These are phyloP conservation scores for Malacosoma neustria DNA, from an alignment of 2,888 invertebrate genomes.

Conservation along the genomic window DNA sequence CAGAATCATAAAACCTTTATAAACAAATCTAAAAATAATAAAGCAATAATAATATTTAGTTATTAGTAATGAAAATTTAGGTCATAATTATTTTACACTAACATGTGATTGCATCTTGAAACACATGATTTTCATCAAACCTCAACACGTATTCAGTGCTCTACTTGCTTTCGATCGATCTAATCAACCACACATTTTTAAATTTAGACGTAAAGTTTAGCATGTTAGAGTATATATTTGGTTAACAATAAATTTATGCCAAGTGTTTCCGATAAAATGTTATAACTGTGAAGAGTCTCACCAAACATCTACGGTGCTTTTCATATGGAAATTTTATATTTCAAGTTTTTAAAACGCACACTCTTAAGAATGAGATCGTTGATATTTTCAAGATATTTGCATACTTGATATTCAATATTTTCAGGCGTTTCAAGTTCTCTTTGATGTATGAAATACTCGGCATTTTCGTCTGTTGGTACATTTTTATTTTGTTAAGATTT, in stretches of 20 bases:
- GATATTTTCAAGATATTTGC: background rate
- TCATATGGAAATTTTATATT: constrained; percentile 22
- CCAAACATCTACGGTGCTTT: constrained; percentile 28
- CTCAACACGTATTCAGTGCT: constrained; percentile 26
- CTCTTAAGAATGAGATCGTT: background rate
- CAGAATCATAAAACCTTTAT: no score
- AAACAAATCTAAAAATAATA: no score
- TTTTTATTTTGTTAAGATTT: no score
- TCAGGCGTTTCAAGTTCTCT: background rate
- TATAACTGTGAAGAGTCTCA: constrained; percentile 31
- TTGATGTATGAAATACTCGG: background rate
- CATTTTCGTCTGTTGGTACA: background rate
- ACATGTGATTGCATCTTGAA: no score
- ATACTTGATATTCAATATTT: background rate
- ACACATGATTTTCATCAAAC: constrained; percentile 17
- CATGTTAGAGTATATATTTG: background rate
- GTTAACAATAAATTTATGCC: background rate
- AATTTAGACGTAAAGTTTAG: constrained; percentile 7
- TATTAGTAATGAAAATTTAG: no score
- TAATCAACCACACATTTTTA: constrained; percentile 14
- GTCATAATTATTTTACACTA: no score
- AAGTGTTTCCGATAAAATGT: constrained; percentile 35
- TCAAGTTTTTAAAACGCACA: constrained; percentile 20
- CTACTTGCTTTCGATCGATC: constrained; percentile 30
- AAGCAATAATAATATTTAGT: no score